phyloP scores from a whole-genome alignment of 2,797 vertebrate genomes.

The Syngnathus rostellatus region DNA sequence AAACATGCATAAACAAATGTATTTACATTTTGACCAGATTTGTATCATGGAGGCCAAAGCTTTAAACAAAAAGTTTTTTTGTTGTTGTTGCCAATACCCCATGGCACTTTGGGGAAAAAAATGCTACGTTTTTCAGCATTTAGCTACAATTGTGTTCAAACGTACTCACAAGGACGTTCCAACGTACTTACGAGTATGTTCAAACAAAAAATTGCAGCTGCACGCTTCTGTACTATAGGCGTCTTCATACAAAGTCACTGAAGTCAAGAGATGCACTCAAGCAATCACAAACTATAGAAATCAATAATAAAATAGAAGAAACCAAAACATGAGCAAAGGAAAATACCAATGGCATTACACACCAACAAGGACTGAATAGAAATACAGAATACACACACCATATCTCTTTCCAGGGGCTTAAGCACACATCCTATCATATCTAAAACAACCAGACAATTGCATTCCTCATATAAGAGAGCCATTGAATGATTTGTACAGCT shows the following conservation, averaged over 20 bases:
- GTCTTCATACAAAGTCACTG: background rate
- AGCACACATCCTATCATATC: slow-evolving; percentile 28
- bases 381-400: background rate
- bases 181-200: too few species aligned
- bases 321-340: background rate
- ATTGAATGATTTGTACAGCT: slow-evolving; percentile 33
- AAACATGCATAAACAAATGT: background rate
- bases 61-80: too few species aligned
- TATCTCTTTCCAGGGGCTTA: slow-evolving; percentile 1
- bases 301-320: background rate
- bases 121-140: too few species aligned
- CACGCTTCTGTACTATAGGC: too few species aligned
- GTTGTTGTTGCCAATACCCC: too few species aligned
- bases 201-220: too few species aligned
- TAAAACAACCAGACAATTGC: slow-evolving; percentile 24
- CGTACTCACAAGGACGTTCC: too few species aligned
- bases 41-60: too few species aligned
- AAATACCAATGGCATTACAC: background rate
- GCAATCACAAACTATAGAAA: background rate
- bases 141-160: too few species aligned
- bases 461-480: background rate
- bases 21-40: too few species aligned
- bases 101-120: too few species aligned
- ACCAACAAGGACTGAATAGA: background rate
- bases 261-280: background rate